These are phyloP conservation scores for Epinephelus lanceolatus DNA, from an alignment of 2,113 vertebrate genomes.

Conservation along the genomic window DNA sequence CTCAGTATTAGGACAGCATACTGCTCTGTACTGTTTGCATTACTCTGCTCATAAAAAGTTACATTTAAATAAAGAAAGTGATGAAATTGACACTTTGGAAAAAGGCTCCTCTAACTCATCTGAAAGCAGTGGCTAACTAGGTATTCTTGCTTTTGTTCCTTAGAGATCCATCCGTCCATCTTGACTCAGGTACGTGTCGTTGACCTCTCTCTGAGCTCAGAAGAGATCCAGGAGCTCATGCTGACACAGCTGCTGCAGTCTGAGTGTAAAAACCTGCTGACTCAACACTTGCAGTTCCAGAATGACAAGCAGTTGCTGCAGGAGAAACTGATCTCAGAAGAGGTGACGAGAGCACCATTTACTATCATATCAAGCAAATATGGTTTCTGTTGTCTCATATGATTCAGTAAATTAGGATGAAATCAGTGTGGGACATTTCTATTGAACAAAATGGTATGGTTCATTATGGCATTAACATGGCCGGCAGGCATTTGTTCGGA, in stretches of 20 bases:
- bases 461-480: not conserved
- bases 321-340: conserved; percentile 67
- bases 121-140: not conserved
- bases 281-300: conserved; percentile 68
- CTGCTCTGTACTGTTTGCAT: not conserved
- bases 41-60: not conserved
- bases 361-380: not conserved
- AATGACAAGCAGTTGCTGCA: conserved; percentile 73
- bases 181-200: conserved; percentile 83
- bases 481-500: not conserved
- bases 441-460: not conserved
- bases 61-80: not conserved
- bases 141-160: conserved; percentile 15
- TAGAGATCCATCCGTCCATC: conserved; percentile 83
- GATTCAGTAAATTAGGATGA: not conserved
- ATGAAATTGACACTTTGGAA: not conserved
- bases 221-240: conserved; percentile 84
- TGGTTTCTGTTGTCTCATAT: not conserved
- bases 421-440: not conserved
- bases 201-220: conserved; percentile 84
- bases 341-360: conserved; percentile 70
- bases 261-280: conserved; percentile 76
- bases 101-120: not conserved
- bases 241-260: conserved; percentile 82
- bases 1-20: not conserved